Evolutionary conservation across 2,888 invertebrate genomes (phyloP), one percentile per base, ranked within the genome.

Genomic region (Lithodes maja): DNA sequence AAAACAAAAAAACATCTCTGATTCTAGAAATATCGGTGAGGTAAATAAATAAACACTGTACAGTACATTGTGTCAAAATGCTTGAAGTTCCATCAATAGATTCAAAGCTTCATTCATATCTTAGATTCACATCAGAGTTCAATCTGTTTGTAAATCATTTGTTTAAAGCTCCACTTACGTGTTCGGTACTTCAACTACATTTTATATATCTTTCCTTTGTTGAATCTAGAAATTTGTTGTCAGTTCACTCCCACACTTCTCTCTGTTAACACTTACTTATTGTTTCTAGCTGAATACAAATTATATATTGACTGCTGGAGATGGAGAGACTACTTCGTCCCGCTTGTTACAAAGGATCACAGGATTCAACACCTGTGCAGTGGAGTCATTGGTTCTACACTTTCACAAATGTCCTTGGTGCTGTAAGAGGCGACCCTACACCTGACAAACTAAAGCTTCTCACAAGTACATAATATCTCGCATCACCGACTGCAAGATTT

Each of bases 401-500:
- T n/a, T 79, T 79, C 54, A 79, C 12, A 1, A 79, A 79, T 17
- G 52, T 79, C 79, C 54, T 54, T 52, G 79, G 17, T 17, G 17
- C 53, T 50, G 54, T 79, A 79, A 15, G 79, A 53, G 54, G 2
- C 54, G 79, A 79, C 79, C n/a, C 79, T 2, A 54, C 79, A 53
- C 79, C 79, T 53, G 79, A 79, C 17, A 79, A 79, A n/a, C 79
- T 79, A 17, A 5, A 78, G 78, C 78, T 78, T 2, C 15, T 78
- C 12, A 15, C 78, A 78, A 78, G 3, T 52, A 78, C 33, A n/a
- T 78, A 2, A 12, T 52, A 78, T n/a, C 78, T 52, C 78, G 52
- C 53, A 78, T 78, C 78, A 52, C 78, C 52, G 78, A 78, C 53
- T 78, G 78, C 78, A 78, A 78, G 53, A 78, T 15, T 52, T 78